phyloP scores from a whole-genome alignment of 1,140 invertebrate genomes.

The Anastatus disparis region DNA sequence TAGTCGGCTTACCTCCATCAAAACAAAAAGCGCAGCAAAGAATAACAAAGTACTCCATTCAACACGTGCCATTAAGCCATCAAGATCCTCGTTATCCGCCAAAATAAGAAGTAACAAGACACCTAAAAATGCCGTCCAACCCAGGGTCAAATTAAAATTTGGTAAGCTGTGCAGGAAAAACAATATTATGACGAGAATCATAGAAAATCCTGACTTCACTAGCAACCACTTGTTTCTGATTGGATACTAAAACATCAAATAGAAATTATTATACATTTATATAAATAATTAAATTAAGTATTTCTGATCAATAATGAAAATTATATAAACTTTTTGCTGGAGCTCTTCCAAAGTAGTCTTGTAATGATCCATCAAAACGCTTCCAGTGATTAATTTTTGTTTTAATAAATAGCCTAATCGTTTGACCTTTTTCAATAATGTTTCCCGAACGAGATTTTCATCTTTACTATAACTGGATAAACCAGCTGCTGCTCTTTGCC shows the following conservation, averaged over 20 bases:
- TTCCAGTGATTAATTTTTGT: conserved; percentile 73
- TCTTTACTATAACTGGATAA: conserved; percentile 86
- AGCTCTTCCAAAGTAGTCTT: conserved; percentile 78
- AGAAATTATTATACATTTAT: no score
- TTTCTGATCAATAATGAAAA: no score
- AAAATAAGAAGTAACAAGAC: conserved; percentile 80
- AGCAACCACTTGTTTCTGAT: conserved; percentile 81
- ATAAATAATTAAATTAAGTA: no score
- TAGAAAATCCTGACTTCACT: conserved; percentile 76
- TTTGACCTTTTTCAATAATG: conserved; percentile 80
- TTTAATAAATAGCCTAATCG: conserved; percentile 77
- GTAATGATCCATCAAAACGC: conserved; percentile 75
- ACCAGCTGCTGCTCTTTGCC: conserved; percentile 82
- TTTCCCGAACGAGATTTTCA: conserved; percentile 81
- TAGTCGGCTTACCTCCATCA: conserved; percentile 88
- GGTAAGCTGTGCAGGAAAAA: conserved; percentile 87
- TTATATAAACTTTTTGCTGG: conserved; percentile 76
- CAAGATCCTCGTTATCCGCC: conserved; percentile 82
- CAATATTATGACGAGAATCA: conserved; percentile 79
- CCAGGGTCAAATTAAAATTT: conserved; percentile 79
- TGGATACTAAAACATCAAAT: conserved; percentile 83
- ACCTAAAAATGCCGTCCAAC: conserved; percentile 86
- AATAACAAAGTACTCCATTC: conserved; percentile 92
- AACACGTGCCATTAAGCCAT: conserved; percentile 82
- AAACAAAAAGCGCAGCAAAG: conserved; percentile 87